These are phyloP conservation scores for Echiichthys vipera DNA, from an alignment of 2,797 vertebrate species.

Conservation along the genomic window DNA sequence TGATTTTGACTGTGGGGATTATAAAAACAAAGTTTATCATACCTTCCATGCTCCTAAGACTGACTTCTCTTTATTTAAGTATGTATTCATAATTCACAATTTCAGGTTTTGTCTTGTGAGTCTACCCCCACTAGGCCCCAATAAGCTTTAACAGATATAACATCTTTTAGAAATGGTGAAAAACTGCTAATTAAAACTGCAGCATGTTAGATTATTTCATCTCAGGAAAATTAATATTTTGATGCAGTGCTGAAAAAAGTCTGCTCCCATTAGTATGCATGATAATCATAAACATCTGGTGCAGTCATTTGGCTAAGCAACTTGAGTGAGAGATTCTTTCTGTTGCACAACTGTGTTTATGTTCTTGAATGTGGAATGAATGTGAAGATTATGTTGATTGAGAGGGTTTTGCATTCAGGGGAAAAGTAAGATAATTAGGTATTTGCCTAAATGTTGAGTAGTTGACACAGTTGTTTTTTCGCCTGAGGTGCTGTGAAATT, in stretches of 20 bases:
- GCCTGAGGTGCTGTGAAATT: neutral
- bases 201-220: conserved; percentile 40
- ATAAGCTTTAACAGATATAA: conserved; percentile 20
- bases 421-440: neutral
- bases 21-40: neutral
- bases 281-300: conserved; percentile 53
- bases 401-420: neutral
- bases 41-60: neutral
- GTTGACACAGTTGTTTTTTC: neutral
- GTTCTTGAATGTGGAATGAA: conserved; percentile 14
- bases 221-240: conserved; percentile 51
- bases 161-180: conserved; percentile 9
- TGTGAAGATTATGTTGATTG: conserved; percentile 19
- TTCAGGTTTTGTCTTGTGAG: conserved; percentile 11
- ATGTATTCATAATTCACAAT: neutral
- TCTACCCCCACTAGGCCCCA: neutral
- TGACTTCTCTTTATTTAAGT: neutral
- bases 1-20: neutral
- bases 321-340: conserved; percentile 15
- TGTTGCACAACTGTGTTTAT: conserved; percentile 22
- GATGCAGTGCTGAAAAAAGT: conserved; percentile 38
- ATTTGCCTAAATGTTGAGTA: neutral
- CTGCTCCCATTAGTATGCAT: conserved; percentile 36
- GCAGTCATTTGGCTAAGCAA: conserved; percentile 18
- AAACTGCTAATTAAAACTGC: conserved; percentile 50